A percentile compares a stretch with the other conserved stretches of the same genome.
These are phyloP conservation scores for Atherinosoma microstoma DNA, from an alignment of 2,797 vertebrate genomes.

Conservation along the genomic window DNA sequence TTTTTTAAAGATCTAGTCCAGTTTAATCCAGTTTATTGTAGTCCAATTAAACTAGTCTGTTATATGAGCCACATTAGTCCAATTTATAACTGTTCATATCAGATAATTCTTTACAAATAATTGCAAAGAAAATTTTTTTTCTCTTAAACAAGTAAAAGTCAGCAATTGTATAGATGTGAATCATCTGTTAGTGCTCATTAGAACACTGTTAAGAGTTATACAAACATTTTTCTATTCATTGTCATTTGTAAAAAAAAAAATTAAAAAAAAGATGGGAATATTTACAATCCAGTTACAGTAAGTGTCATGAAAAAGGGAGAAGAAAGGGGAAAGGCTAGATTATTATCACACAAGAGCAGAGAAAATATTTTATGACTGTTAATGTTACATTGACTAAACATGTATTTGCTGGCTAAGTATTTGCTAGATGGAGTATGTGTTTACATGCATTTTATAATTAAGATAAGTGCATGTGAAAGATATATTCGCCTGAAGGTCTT, in stretches of 20 bases:
- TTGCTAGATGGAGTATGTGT: neutral
- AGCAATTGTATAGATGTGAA: neutral
- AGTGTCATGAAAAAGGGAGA: no score
- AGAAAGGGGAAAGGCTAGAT: neutral
- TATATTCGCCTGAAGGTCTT: neutral
- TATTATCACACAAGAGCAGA: neutral
- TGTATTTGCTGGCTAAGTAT: neutral
- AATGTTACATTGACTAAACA: neutral
- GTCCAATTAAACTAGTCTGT: no score
- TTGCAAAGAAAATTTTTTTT: no score
- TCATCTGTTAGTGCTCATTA: neutral
- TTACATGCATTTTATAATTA: neutral
- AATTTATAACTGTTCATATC: no score
- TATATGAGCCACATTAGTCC: no score
- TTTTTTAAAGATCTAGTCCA: no score
- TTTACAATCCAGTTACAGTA: neutral
- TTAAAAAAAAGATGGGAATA: no score
- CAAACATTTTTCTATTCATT: neutral
- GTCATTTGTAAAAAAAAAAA: no score
- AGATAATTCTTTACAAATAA: no score
- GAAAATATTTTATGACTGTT: neutral
- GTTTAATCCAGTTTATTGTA: no score
- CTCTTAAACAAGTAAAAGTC: no score
- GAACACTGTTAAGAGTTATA: slow-evolving; percentile 6
- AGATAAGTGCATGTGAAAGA: neutral